These are phyloP conservation scores for Gallinago media DNA, from an alignment of 2,113 vertebrate species.

Conservation along the genomic window DNA sequence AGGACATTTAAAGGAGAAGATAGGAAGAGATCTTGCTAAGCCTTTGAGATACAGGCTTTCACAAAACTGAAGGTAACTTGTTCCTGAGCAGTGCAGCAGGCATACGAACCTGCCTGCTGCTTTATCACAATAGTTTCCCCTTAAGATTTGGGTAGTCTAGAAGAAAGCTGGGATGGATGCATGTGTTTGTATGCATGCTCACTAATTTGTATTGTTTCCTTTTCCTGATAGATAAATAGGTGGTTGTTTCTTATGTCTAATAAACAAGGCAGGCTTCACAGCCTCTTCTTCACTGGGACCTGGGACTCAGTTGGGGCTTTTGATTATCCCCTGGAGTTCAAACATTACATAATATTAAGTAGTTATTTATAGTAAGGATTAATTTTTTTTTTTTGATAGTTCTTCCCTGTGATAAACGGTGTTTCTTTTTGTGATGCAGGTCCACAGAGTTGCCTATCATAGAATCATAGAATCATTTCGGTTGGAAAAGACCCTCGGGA, in stretches of 20 bases:
- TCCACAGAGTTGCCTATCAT: not conserved
- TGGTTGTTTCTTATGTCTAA: not conserved
- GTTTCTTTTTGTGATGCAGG: not conserved
- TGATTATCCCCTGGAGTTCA: not conserved
- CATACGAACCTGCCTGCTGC: rapidly evolving
- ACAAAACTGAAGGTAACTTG: not conserved
- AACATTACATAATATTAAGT: not conserved
- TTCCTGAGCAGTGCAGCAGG: not conserved
- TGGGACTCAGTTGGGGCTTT: not conserved
- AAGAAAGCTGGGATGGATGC: not conserved
- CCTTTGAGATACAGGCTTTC: not conserved
- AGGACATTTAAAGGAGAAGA: not conserved
- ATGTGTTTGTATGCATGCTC: not conserved
- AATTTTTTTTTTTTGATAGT: not conserved
- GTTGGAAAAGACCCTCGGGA: no score
- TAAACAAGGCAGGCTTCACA: not conserved
- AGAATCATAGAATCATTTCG: no score
- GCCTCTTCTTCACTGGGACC: not conserved
- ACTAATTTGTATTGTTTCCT: not conserved
- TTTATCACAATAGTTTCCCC: not conserved
- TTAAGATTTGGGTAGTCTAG: not conserved
- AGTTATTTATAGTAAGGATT: not conserved
- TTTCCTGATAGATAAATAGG: not conserved
- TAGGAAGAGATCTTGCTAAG: not conserved
- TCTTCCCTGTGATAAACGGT: not conserved